These are phyloP conservation scores for Indicator indicator DNA, from an alignment of 2,113 vertebrate species.

Conservation along the genomic window DNA sequence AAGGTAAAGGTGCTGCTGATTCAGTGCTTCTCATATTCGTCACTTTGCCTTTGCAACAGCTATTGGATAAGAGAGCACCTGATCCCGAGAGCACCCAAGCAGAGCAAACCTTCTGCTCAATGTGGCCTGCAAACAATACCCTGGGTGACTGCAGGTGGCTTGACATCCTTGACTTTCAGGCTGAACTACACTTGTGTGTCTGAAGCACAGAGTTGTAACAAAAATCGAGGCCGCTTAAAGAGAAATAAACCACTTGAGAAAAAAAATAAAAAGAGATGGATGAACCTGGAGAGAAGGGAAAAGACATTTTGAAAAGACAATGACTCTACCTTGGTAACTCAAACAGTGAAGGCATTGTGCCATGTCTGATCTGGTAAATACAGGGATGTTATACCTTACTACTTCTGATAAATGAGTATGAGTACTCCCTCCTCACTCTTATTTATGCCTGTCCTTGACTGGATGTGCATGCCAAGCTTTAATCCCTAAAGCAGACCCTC, in stretches of 20 bases:
- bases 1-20: neutral
- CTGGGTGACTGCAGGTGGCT: neutral
- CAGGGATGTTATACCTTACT: neutral
- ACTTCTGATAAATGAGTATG: neutral
- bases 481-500: neutral
- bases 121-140: neutral
- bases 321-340: neutral
- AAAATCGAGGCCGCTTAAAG: neutral
- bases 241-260: neutral
- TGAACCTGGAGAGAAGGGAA: neutral
- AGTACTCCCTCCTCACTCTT: neutral
- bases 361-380: neutral
- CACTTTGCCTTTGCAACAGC: neutral
- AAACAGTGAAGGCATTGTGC: neutral
- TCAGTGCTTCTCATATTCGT: neutral
- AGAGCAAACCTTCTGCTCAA: neutral
- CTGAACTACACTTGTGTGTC: neutral
- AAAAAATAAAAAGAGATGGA: too few relatives aligned
- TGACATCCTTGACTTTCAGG: neutral
- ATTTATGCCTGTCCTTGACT: neutral
- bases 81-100: neutral
- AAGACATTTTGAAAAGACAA: neutral
- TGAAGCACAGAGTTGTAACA: neutral
- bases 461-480: neutral
- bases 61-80: neutral